Evolutionary conservation across 2,797 vertebrate species (phyloP), one percentile per base, ranked within the genome.

Genomic region (Muscicapa striata): DNA sequence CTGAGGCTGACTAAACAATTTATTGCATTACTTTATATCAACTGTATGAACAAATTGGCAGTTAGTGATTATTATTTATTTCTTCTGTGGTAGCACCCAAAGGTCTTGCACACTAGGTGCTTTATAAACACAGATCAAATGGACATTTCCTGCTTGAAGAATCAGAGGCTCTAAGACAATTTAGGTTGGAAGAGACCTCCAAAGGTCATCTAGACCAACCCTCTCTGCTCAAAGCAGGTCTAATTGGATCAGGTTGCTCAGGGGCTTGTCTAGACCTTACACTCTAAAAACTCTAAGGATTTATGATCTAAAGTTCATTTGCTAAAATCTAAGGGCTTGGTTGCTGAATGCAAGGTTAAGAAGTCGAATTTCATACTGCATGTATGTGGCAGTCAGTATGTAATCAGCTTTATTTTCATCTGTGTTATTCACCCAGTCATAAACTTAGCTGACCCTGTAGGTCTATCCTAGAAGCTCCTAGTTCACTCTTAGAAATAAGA

Each of bases 81-180:
- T 89, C 55, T 92, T 81, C 69, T 49, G 11, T 84, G 51, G 48
- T 76, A 61, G 45, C 62, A 84, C 26, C 26, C 3, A 14, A 32
- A 89, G 55, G 58, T 83, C 59, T 92, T 0, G 0, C n/a, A 41
- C n/a, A 72, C 24, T 57, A 51, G 61, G 5, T 3, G 1, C 74
- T 95, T 81, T 80, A 81, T 81, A 89, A 92, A 87, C 43, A 89
- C 32, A 72, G 73, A 93, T 80, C 87, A 94, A 93, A 84, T 63
- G 27, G 45, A 86, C 5, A 1, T 89, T 89, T 92, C 29, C 52
- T 66, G 11, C 55, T 89, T 89, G 84, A 95, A 94, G 73, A 89
- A 75, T 87, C 49, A 75, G 64, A 84, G 49, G 79, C 59, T 51
- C 27, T 68, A 85, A 83, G 64, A 77, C 79, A 91, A 61, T 93